phyloP scores from a whole-genome alignment of 2,888 invertebrate species.

The Philhelius pedissequus region DNA sequence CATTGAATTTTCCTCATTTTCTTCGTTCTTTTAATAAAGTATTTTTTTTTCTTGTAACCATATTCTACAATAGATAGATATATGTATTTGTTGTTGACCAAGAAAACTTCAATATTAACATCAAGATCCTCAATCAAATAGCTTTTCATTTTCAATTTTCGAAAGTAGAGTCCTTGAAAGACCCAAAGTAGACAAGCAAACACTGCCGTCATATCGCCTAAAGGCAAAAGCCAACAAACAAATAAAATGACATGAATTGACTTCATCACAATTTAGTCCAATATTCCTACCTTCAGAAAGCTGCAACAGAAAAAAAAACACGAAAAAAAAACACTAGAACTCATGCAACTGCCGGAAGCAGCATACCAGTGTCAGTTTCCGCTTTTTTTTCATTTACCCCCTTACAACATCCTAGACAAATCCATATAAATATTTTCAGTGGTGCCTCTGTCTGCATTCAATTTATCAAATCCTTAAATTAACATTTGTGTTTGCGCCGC shows the following conservation, averaged over 20 bases:
- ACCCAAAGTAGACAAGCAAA: constrained; percentile 12
- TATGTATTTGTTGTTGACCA: constrained; percentile 46
- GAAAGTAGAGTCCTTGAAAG: constrained; percentile 27
- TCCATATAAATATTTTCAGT: constrained; percentile 33
- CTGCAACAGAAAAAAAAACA: constrained; percentile 1
- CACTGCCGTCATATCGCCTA: not conserved
- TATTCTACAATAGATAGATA: not conserved
- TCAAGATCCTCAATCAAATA: constrained; percentile 50
- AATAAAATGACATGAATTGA: constrained; percentile 45
- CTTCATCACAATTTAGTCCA: not conserved
- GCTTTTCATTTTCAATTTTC: constrained; percentile 48
- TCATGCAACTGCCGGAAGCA: constrained; percentile 17
- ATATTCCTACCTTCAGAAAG: constrained; percentile 3
- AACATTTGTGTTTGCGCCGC: constrained; percentile 51
- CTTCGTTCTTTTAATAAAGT: constrained; percentile 4
- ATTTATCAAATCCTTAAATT: constrained; percentile 65
- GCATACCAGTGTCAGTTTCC: constrained; percentile 15
- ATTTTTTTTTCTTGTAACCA: not conserved
- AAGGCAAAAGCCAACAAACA: constrained; percentile 25
- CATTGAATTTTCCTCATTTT: constrained; percentile 8
- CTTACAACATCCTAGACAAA: constrained; percentile 34
- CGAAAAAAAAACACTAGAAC: not conserved
- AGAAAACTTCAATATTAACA: constrained; percentile 53
- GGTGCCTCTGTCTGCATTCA: constrained; percentile 57
- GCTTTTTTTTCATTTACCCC: not conserved